Evolutionary conservation across 1,140 invertebrate species (phyloP).

Genomic region (Parapsyche elsis): DNA sequence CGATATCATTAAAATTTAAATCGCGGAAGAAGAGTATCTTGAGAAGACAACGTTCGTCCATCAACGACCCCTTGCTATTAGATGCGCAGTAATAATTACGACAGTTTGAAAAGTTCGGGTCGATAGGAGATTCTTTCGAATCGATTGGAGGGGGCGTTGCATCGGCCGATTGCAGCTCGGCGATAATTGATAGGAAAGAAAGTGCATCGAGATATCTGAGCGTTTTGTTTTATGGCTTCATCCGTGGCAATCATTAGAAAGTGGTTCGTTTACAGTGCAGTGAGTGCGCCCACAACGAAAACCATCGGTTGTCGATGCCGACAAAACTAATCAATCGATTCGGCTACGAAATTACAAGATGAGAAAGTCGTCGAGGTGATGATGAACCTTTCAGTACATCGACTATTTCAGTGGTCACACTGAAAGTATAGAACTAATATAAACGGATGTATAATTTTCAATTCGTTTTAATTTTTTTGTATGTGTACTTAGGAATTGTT

Average conservation of each 20-base stretch:
- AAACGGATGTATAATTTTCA: too few relatives aligned
- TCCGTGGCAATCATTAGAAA: constrained; percentile 34
- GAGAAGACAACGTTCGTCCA: background rate
- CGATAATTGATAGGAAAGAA: constrained; percentile 41
- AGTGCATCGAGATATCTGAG: constrained; percentile 22
- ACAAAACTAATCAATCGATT: too few relatives aligned
- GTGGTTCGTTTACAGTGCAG: constrained; percentile 34
- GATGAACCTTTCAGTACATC: too few relatives aligned
- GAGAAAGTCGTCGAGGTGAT: too few relatives aligned
- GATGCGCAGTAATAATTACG: background rate
- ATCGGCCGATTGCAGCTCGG: constrained; percentile 11
- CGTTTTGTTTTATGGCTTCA: constrained; percentile 43
- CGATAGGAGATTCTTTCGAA: background rate
- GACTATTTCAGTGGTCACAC: too few relatives aligned
- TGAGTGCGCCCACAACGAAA: background rate
- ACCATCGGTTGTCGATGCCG: background rate
- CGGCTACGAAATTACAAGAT: too few relatives aligned
- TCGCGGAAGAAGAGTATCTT: background rate
- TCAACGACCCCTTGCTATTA: background rate
- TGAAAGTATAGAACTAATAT: too few relatives aligned
- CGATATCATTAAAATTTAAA: background rate
- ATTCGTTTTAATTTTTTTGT: too few relatives aligned
- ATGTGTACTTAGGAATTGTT: too few relatives aligned
- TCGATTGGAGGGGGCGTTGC: background rate
- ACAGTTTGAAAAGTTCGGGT: background rate